Percentiles rank a stretch among this genome's conserved stretches.
Evolutionary conservation across 2,797 vertebrate species (phyloP).

Genomic region (Sebastes kiyomatsui): DNA sequence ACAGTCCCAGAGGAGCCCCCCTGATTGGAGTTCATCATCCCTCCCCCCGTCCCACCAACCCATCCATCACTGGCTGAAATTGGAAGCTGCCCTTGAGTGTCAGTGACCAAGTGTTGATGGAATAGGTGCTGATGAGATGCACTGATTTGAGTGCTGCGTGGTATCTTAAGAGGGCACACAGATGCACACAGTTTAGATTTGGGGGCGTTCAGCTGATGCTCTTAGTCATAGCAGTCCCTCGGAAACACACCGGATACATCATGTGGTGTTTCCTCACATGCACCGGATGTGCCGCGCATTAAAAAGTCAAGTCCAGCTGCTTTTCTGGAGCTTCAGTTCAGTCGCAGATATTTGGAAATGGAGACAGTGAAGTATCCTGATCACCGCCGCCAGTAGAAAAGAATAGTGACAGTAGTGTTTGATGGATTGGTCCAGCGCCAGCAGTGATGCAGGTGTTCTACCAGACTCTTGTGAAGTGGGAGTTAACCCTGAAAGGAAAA

Average conservation of each 20-base stretch:
- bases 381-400: not conserved
- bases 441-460: not conserved
- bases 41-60: constrained; percentile 20
- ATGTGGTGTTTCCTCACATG: not conserved
- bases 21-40: constrained; percentile 57
- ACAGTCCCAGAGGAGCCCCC: constrained; percentile 41
- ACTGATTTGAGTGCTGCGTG: constrained; percentile 38
- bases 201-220: not conserved
- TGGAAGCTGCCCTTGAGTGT: constrained; percentile 62
- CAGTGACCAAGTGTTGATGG: constrained; percentile 57
- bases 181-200: not conserved
- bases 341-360: not conserved
- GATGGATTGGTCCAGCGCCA: not conserved
- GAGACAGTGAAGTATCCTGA: not conserved
- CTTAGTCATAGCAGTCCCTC: not conserved
- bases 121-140: constrained; percentile 63
- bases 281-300: not conserved
- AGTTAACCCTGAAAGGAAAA: not conserved
- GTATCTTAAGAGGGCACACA: not conserved
- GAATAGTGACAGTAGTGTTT: not conserved
- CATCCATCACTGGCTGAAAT: constrained; percentile 68
- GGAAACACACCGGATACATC: not conserved
- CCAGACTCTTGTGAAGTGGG: not conserved
- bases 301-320: not conserved
- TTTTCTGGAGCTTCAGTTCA: not conserved